Conservation (phyloP, 2,888 invertebrate species). For the Thalpophila matura region DNA sequence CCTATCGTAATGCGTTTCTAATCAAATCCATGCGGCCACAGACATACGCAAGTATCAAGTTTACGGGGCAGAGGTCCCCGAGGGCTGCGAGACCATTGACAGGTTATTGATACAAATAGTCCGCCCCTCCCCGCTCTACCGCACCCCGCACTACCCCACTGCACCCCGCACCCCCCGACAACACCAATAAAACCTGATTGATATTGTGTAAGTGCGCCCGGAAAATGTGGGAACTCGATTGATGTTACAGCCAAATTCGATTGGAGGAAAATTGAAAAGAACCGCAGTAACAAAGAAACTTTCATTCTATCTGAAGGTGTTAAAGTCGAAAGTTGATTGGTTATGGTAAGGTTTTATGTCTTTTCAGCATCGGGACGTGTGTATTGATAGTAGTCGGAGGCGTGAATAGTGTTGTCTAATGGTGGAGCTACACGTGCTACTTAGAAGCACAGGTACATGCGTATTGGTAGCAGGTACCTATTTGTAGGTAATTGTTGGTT, state of each 20-base stretch:
- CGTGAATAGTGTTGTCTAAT: constrained; percentile 87
- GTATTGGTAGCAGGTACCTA: constrained; percentile 15
- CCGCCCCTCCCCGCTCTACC: constrained; percentile 75
- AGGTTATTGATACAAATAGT: constrained; percentile 91
- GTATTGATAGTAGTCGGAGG: constrained; percentile 85
- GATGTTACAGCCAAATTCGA: constrained; percentile 90
- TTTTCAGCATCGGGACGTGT: constrained; percentile 70
- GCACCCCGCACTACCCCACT: constrained; percentile 70
- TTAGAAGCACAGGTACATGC: constrained; percentile 47
- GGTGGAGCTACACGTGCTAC: constrained; percentile 74
- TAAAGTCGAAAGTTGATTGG: constrained; percentile 69
- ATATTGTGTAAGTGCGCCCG: constrained; percentile 91
- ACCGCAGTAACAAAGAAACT: constrained; percentile 68
- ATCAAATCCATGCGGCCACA: constrained; percentile 87
- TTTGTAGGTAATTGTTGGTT: constrained; percentile 47
- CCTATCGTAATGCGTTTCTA: constrained; percentile 80
- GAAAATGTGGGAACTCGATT: constrained; percentile 91
- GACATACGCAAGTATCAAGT: constrained; percentile 79
- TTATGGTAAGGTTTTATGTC: constrained; percentile 59
- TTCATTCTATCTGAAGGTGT: constrained; percentile 64
- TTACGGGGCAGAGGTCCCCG: constrained; percentile 83
- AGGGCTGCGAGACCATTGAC: constrained; percentile 89
- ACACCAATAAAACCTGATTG: constrained; percentile 91
- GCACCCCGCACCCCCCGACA: constrained; percentile 78
- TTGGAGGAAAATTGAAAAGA: constrained; percentile 90